Conservation (phyloP, 2,888 invertebrate genomes). For the Lymantria monacha region DNA sequence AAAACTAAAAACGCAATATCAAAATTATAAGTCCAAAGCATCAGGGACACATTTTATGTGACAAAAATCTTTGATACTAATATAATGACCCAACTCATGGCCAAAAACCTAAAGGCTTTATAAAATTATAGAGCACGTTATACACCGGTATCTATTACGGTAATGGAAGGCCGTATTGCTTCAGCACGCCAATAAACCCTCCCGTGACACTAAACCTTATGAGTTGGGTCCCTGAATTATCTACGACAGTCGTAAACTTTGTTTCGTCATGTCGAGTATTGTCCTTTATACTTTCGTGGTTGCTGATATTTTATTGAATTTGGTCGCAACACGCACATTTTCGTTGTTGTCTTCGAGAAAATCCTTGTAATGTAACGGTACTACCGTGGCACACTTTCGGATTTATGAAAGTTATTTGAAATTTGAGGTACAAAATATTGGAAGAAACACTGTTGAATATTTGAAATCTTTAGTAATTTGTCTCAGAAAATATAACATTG, state of each 20-base stretch:
- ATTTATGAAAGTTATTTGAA: too few species aligned
- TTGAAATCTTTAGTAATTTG: too few species aligned
- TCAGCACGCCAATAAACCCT: slow-evolving; percentile 38
- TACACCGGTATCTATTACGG: slow-evolving; percentile 31
- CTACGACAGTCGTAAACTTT: slow-evolving; percentile 40
- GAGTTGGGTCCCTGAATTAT: slow-evolving; percentile 39
- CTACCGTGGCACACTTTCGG: too few species aligned
- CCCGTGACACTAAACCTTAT: slow-evolving; percentile 36
- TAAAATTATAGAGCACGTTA: slow-evolving; percentile 12
- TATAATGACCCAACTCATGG: neutral
- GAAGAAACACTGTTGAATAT: too few species aligned
- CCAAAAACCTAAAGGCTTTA: slow-evolving; percentile 4
- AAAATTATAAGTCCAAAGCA: too few species aligned
- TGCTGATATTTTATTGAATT: slow-evolving; percentile 33
- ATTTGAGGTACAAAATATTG: too few species aligned
- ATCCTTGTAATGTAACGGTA: neutral
- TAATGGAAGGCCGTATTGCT: slow-evolving; percentile 37
- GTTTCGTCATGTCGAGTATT: slow-evolving; percentile 37
- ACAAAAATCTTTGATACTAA: neutral
- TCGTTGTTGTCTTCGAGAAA: slow-evolving; percentile 1
- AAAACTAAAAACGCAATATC: too few species aligned
- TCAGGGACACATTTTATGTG: too few species aligned
- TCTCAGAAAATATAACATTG: too few species aligned
- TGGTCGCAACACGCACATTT: slow-evolving; percentile 13
- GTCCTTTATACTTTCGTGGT: slow-evolving; percentile 29